Conservation (phyloP, 2,113 vertebrate genomes). For the Zootoca vivipara region DNA sequence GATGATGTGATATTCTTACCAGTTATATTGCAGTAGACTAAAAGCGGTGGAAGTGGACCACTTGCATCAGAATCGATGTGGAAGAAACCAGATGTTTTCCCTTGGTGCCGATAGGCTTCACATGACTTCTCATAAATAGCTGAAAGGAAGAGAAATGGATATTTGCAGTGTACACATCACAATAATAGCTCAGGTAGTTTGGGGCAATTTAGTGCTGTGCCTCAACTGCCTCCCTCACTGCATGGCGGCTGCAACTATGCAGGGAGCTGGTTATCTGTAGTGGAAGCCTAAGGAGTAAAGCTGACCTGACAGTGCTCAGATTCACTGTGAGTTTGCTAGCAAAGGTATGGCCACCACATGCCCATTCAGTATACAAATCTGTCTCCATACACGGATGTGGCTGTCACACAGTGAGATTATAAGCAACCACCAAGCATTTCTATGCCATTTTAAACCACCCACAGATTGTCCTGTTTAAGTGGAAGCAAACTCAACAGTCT, state of each 20-base stretch:
- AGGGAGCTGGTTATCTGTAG: neutral
- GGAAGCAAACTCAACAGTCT: neutral
- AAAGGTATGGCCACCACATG: neutral
- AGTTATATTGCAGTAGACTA: constrained; percentile 94
- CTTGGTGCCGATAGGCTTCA: constrained; percentile 90
- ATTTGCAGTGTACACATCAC: neutral
- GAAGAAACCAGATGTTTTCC: constrained; percentile 89
- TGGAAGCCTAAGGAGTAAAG: neutral
- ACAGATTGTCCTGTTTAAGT: neutral
- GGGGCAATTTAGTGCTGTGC: neutral
- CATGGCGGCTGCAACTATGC: neutral
- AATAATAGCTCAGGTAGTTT: neutral
- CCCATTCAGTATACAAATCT: neutral
- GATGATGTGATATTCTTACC: constrained; percentile 74
- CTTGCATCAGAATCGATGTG: constrained; percentile 94
- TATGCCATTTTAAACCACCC: neutral
- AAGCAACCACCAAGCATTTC: neutral
- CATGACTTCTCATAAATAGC: constrained; percentile 93
- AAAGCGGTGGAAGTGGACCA: constrained; percentile 86
- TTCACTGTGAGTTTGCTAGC: neutral
- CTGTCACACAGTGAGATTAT: neutral
- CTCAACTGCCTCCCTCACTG: neutral
- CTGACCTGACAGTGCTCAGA: neutral
- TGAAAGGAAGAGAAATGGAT: constrained; percentile 63
- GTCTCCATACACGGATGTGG: neutral